Evolutionary conservation across 2,888 invertebrate genomes (phyloP).

Genomic region (Hoplodrina ambigua): DNA sequence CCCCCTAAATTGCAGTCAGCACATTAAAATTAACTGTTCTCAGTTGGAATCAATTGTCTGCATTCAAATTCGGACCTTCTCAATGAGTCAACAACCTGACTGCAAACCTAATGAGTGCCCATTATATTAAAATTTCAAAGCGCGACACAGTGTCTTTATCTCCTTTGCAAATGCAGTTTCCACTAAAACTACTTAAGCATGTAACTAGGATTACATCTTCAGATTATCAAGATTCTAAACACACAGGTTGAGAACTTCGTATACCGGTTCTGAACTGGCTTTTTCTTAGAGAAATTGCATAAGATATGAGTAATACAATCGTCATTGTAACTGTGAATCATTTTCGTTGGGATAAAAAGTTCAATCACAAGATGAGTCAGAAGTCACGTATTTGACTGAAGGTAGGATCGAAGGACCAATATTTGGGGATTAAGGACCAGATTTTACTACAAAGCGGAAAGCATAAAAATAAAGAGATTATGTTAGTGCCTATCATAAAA

Average conservation of each 20-base stretch:
- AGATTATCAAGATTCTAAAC: conserved; percentile 54
- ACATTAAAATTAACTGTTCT: conserved; percentile 45
- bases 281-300: conserved; percentile 55
- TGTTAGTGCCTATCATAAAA: not conserved
- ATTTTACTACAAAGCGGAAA: not conserved
- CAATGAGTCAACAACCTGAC: conserved; percentile 37
- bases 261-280: conserved; percentile 50
- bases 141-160: conserved; percentile 41
- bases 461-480: not conserved
- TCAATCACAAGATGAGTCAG: conserved; percentile 25
- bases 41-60: conserved; percentile 49
- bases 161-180: conserved; percentile 53
- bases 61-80: conserved; percentile 53
- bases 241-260: conserved; percentile 50
- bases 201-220: conserved; percentile 52
- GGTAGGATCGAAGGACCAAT: not conserved
- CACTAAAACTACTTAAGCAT: conserved; percentile 53
- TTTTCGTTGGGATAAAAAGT: conserved; percentile 30
- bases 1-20: conserved; percentile 30
- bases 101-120: conserved; percentile 41
- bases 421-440: not conserved
- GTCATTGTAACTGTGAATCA: conserved; percentile 53
- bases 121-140: conserved; percentile 41
- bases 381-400: conserved; percentile 5
- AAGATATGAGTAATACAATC: conserved; percentile 59